phyloP scores from a whole-genome alignment of 2,888 invertebrate species.

The Apodemia hepburni region DNA sequence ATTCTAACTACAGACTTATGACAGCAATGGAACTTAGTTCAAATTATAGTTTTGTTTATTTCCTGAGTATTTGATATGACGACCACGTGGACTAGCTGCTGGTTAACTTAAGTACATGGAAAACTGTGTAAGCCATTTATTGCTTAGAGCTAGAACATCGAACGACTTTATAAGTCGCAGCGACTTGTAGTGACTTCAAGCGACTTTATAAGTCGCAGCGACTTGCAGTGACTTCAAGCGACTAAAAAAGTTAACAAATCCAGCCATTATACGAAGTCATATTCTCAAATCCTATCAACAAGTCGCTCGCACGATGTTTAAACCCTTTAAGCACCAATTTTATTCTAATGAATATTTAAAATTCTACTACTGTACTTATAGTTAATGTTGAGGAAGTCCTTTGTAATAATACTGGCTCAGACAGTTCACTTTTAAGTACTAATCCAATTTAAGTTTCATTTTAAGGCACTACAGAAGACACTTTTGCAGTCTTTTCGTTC shows the following conservation, averaged over 20 bases:
- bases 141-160: not conserved
- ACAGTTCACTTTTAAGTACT: constrained; percentile 51
- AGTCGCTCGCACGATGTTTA: not conserved
- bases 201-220: not conserved
- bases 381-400: constrained; percentile 20
- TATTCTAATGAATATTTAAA: constrained; percentile 9
- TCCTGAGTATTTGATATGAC: constrained; percentile 32
- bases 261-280: not conserved
- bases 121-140: constrained; percentile 26
- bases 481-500: constrained; percentile 47
- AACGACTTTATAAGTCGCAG: not conserved
- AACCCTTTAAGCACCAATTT: not conserved
- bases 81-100: constrained; percentile 35
- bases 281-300: not conserved
- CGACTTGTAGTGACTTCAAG: not conserved
- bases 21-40: constrained; percentile 11
- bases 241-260: not conserved
- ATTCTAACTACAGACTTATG: constrained; percentile 11
- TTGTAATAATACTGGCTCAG: constrained; percentile 52
- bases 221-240: not conserved
- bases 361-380: constrained; percentile 11
- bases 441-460: constrained; percentile 38
- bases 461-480: constrained; percentile 58
- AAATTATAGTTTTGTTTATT: not conserved
- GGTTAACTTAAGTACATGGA: constrained; percentile 48